Evolutionary conservation across 2,888 invertebrate species (phyloP), one percentile per base, ranked within the genome.

Genomic region (Gymnoscelis rufifasciata): DNA sequence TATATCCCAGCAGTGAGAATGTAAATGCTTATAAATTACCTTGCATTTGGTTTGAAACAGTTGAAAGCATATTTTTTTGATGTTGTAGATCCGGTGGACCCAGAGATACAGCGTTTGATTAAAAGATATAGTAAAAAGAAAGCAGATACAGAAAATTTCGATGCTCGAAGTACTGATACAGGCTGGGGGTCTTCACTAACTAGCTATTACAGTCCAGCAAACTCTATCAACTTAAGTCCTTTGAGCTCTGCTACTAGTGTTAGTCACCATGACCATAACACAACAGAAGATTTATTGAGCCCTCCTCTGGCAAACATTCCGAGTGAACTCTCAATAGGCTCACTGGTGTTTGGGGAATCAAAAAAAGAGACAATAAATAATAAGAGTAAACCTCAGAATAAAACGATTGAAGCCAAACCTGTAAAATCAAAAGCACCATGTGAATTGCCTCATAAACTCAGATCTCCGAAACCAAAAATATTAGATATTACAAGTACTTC

Each of bases 161-260:
- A 74, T 56, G 51, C 61, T 14, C 62, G 67, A 3, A 84, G 81
- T 57, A 61, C 76, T 40, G 88, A 88, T 53, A 83, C 84, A 1
- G 87, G 88, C 1, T 59, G 79, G 35, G 87, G 84, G 7, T 87
- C 88, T 12, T 88, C 87, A 4, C 62, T 80, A 10, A 15, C 19
- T 35, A 11, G 3, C 10, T 35, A 23, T 11, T n/a, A n/a, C n/a
- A 35, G 35, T 19, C 81, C 82, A 35, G 79, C 82, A 46, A 79
- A 75, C 52, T 71, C 57, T 26, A 55, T 57, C 38, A 56, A 56
- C 36, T 61, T 68, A 27, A 71, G 71, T 49, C 71, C 74, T 15
- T 19, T 62, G 11, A 62, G 59, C 50, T 47, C 47, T 37, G 64
- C 66, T 28, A 51, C 47, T 15, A 55, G 55, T 44, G 48, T 26